phyloP scores from a whole-genome alignment of 2,797 vertebrate genomes.

The Acestrorhynchus altus region DNA sequence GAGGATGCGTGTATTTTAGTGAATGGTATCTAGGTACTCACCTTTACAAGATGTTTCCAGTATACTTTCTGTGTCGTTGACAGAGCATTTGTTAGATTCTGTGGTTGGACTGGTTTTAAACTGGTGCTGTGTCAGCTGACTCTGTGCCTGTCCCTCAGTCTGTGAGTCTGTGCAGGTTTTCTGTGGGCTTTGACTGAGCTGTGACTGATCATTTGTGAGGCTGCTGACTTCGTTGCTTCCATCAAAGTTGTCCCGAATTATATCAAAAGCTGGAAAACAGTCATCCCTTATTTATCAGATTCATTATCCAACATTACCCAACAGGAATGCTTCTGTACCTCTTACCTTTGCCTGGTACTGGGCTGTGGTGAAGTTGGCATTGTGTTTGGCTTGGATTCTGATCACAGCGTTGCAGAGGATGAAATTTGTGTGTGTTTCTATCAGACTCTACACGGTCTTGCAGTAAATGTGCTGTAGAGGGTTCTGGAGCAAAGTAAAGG shows the following conservation, averaged over 20 bases:
- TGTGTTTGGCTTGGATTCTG: background rate
- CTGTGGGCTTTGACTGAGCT: background rate
- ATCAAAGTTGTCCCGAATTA: background rate
- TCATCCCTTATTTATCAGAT: background rate
- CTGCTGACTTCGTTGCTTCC: background rate
- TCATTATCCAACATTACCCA: too few species aligned
- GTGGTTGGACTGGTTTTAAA: background rate
- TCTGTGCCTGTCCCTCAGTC: background rate
- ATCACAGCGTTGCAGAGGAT: background rate
- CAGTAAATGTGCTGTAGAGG: background rate
- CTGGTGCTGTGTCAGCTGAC: background rate
- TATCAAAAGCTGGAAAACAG: slow-evolving; percentile 26
- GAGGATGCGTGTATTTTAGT: too few species aligned
- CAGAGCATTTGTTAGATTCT: background rate
- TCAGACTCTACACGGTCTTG: background rate
- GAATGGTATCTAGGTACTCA: too few species aligned
- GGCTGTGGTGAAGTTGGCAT: background rate
- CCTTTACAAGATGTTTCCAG: background rate
- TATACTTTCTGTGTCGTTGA: background rate
- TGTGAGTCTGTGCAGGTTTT: background rate
- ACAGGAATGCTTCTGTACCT: background rate
- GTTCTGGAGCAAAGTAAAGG: slow-evolving; percentile 13
- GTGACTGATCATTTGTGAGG: background rate
- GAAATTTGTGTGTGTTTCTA: background rate
- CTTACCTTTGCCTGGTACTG: slow-evolving; percentile 11